Evolutionary conservation across 2,888 invertebrate genomes (phyloP).

Genomic region (Eilema sororculum): DNA sequence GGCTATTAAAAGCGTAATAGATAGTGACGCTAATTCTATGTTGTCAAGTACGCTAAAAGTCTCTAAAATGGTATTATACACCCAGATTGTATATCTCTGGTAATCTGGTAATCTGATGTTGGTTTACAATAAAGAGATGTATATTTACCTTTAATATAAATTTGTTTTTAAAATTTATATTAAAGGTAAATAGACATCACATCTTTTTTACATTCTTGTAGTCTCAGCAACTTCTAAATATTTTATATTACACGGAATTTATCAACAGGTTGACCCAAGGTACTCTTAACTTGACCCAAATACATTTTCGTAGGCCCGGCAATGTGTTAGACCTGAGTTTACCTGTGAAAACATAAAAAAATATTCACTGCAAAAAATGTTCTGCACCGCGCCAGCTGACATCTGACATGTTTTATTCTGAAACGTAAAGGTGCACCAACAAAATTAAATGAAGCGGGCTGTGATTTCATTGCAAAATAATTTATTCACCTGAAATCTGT

Average conservation of each 20-base stretch:
- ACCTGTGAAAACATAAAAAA: constrained; percentile 7
- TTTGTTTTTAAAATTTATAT: neutral
- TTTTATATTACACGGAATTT: neutral
- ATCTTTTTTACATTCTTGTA: neutral
- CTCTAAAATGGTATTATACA: too few relatives aligned
- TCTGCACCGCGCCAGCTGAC: constrained; percentile 7
- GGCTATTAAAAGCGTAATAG: too few relatives aligned
- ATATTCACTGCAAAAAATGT: neutral
- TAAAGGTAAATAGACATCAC: too few relatives aligned
- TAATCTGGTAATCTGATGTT: too few relatives aligned
- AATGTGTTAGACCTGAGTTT: neutral
- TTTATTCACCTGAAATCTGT: neutral
- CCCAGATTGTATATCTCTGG: too few relatives aligned
- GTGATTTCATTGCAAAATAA: neutral
- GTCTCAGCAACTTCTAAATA: neutral
- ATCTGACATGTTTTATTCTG: constrained; percentile 15
- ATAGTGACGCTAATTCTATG: too few relatives aligned
- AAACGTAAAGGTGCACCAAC: constrained; percentile 11
- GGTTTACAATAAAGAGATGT: too few relatives aligned
- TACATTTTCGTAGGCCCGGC: neutral
- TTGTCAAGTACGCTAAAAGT: too few relatives aligned
- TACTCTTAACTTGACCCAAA: constrained; percentile 15
- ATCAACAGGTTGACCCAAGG: constrained; percentile 15
- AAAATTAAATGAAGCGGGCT: neutral
- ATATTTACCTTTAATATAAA: neutral